Conservation (phyloP, 2,888 invertebrate genomes). For the Ornithoptera alexandrae region DNA sequence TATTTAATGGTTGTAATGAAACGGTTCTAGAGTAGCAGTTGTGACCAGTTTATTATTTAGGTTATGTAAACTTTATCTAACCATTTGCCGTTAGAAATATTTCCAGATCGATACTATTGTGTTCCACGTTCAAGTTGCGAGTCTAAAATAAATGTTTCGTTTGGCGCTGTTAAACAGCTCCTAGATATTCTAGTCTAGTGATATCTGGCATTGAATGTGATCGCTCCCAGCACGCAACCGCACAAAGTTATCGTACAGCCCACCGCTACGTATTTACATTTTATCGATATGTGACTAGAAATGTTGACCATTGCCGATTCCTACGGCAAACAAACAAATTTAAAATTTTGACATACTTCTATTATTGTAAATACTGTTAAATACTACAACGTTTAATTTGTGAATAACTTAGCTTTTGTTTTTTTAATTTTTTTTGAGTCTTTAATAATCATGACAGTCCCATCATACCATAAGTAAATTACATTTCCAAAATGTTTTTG, state of each 20-base stretch:
- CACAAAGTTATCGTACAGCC: background rate
- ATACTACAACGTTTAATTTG: background rate
- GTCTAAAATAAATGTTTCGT: background rate
- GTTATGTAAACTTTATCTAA: too few relatives aligned
- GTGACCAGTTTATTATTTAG: background rate
- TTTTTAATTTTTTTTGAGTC: too few relatives aligned
- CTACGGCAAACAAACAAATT: background rate
- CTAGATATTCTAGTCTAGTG: conserved; percentile 4
- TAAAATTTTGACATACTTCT: background rate
- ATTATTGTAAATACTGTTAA: background rate
- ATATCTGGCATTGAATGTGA: conserved; percentile 15
- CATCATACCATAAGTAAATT: too few relatives aligned
- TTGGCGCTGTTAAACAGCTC: background rate
- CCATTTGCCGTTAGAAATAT: too few relatives aligned
- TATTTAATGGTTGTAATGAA: background rate
- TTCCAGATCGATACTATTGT: too few relatives aligned
- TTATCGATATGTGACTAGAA: conserved; percentile 9
- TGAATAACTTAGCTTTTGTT: background rate
- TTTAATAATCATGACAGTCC: too few relatives aligned
- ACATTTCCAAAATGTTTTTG: too few relatives aligned
- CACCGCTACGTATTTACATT: conserved; percentile 4
- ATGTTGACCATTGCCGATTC: conserved; percentile 4
- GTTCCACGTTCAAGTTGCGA: too few relatives aligned
- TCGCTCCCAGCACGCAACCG: background rate
- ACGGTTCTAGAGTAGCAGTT: background rate